Evolutionary conservation across 2,113 vertebrate genomes (phyloP), one percentile per base, ranked within the genome.

Genomic region (Catharus minimus): DNA sequence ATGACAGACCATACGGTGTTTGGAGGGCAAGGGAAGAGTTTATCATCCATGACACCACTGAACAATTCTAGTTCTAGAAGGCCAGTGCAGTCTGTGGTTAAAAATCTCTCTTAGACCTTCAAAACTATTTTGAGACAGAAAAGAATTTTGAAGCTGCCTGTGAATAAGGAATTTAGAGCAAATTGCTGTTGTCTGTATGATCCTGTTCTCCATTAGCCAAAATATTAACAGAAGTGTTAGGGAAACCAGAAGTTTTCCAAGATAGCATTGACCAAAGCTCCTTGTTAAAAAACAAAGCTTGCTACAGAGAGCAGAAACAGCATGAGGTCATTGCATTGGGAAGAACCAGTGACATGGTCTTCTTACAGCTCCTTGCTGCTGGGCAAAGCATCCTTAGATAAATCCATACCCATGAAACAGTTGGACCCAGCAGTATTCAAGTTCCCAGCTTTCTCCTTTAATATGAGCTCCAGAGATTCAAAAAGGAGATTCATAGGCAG

Each of bases 121-220:
- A 66, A 66, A 93, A 65, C 38, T 76, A 21, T 39, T 43, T 75
- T 44, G 50, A 84, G 50, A 85, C 46, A 74, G n/a, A 75, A 86
- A 57, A 66, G 23, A 24, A 71, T 55, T 88, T 58, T 55, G 50
- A 81, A 75, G 26, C 17, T 43, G 22, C 15, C 11, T 10, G 33
- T 65, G 58, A 93, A 58, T 16, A 69, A 62, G 43, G 24, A 76
- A 79, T 65, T 62, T 32, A 56, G 44, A 36, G n/a, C n/a, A 56
- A 27, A 78, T 77, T 58, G 23, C 41, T 66, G 4, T 26, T 71
- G 13, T 60, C 44, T 10, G 3, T 46, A 39, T 1, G 7, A 81
- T 66, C 26, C 13, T 2, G 23, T 24, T 41, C n/a, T 76, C 50
- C 52, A 7, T 58, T 73, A 75, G 38, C 11, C n/a, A 53, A 44